These are phyloP conservation scores for Dioctria rufipes DNA, from an alignment of 2,888 invertebrate genomes.

Conservation along the genomic window DNA sequence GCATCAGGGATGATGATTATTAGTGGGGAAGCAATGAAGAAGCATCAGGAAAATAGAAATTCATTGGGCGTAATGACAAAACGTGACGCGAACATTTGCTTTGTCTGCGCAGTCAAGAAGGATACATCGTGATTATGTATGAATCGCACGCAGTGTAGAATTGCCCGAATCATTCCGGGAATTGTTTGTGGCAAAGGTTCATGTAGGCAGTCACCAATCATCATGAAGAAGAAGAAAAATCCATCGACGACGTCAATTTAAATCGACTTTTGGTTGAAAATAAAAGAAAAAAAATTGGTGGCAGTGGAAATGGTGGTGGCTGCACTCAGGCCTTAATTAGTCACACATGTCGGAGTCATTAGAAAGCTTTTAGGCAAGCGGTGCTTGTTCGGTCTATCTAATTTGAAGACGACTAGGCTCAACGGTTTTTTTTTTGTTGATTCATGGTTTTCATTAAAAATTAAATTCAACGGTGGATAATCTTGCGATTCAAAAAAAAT, in stretches of 20 bases:
- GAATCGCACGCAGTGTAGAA: background rate
- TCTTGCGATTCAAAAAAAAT: constrained; percentile 51
- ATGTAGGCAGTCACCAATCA: background rate
- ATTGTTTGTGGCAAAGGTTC: background rate
- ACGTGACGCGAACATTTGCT: constrained; percentile 48
- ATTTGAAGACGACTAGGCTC: background rate
- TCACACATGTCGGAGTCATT: constrained; percentile 32
- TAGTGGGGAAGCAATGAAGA: constrained; percentile 13
- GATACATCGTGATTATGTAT: background rate
- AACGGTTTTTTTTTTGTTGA: constrained; percentile 46
- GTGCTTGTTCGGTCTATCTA: background rate
- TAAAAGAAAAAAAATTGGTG: background rate
- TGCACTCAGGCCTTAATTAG: constrained; percentile 37
- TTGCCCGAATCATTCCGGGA: constrained; percentile 14
- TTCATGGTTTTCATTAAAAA: constrained; percentile 58
- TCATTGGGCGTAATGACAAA: constrained; percentile 48
- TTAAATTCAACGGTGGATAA: constrained; percentile 53
- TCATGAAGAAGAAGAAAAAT: background rate
- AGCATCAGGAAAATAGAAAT: constrained; percentile 42
- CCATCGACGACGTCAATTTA: constrained; percentile 3
- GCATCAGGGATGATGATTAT: constrained; percentile 30
- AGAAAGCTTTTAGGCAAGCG: constrained; percentile 6
- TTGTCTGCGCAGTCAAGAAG: background rate
- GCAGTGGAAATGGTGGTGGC: background rate
- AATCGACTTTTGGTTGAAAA: background rate